Percentiles rank a stretch among this genome's conserved stretches.
These are phyloP conservation scores for Standfussiana lucernea DNA, from an alignment of 2,888 invertebrate species.

Conservation along the genomic window DNA sequence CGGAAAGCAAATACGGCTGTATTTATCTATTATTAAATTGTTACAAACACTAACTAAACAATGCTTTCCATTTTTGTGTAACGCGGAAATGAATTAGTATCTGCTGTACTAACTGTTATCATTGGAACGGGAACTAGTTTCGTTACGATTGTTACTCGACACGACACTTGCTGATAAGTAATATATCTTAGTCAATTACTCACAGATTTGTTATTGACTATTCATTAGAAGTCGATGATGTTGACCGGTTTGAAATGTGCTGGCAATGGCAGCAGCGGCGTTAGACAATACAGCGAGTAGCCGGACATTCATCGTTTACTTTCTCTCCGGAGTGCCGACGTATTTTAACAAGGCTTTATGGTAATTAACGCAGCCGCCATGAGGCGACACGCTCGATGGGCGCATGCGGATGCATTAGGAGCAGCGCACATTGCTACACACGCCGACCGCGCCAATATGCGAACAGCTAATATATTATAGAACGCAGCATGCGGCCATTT, in stretches of 20 bases:
- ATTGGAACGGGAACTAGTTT: slow-evolving; percentile 45
- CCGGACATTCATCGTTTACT: slow-evolving; percentile 65
- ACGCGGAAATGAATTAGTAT: slow-evolving; percentile 45
- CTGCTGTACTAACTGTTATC: slow-evolving; percentile 36
- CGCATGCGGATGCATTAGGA: slow-evolving; percentile 7
- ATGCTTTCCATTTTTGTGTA: slow-evolving; percentile 31
- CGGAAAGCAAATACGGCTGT: neutral
- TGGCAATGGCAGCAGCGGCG: neutral
- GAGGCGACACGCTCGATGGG: slow-evolving; percentile 20
- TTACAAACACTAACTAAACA: slow-evolving; percentile 1
- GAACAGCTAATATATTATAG: neutral
- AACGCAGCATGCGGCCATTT: neutral
- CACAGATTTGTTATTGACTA: slow-evolving; percentile 6
- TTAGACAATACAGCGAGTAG: slow-evolving; percentile 18
- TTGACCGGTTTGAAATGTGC: neutral
- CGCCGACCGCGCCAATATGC: neutral
- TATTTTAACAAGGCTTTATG: slow-evolving; percentile 68
- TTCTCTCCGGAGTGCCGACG: slow-evolving; percentile 65
- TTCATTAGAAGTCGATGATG: slow-evolving; percentile 8
- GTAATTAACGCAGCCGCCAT: slow-evolving; percentile 57
- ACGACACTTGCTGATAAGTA: slow-evolving; percentile 12
- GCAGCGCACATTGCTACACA: slow-evolving; percentile 5
- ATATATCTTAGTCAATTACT: slow-evolving; percentile 10
- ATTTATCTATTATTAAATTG: slow-evolving; percentile 1
- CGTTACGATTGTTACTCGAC: slow-evolving; percentile 18